Evolutionary conservation across 2,797 vertebrate species (phyloP), one percentile per base, ranked within the genome.

Genomic region (Myoxocephalus aenaeus): DNA sequence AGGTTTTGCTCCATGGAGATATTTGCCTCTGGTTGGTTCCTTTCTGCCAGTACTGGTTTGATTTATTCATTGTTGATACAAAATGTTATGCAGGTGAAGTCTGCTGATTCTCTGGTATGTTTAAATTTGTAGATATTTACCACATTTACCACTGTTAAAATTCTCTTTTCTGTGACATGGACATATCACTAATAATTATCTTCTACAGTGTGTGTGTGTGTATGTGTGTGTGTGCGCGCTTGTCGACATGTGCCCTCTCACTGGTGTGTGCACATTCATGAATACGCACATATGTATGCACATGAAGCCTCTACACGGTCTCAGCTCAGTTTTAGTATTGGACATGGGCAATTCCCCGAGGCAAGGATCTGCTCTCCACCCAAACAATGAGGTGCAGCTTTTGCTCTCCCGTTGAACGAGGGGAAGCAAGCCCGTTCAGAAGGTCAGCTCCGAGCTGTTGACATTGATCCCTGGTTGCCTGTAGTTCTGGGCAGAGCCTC

Each of bases 361-460:
- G 93, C 87, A 66, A 89, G 86, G 90, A 91, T 92, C 81, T 40
- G 71, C 91, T 94, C 90, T 91, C 86, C 87, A 88, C 87, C 89
- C 88, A 91, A 93, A 94, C 88, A 92, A 90, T 89, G 90, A 92
- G 91, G 92, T 89, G 91, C 85, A 90, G 87, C 83, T 89, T 90
- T 79, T 89, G 86, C 90, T 90, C 88, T 91, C 88, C 86, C 57
- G 53, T 86, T 90, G 91, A 92, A 90, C 84, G 80, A 79, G 84
- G 83, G 85, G 91, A 92, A 89, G 92, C 87, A 86, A 87, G 76
- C 83, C 92, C 81, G 82, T 93, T 93, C 91, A 92, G 92, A 90
- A 92, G 94, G 93, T 94, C 93, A 93, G 93, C 92, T 89, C 85
- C 46, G 70, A 94, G 92, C 94, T 94, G 94, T 94, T 94, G 93